phyloP scores from a whole-genome alignment of 2,888 invertebrate species.

The Athalia rosae region DNA sequence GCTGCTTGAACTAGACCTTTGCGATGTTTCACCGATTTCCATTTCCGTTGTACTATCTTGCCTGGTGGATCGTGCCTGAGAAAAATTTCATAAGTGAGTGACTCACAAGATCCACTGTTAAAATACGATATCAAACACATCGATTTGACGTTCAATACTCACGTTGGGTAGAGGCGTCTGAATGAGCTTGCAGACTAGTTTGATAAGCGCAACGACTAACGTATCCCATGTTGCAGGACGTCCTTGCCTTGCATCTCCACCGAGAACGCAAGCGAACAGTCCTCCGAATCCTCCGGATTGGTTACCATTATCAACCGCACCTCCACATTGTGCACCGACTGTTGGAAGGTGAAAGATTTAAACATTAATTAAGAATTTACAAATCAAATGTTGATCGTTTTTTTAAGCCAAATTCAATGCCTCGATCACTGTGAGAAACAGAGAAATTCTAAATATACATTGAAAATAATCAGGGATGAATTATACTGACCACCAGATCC shows the following conservation, averaged over 20 bases:
- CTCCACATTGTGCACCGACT: conserved; percentile 71
- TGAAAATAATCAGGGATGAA: not conserved
- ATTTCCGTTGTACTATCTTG: conserved; percentile 61
- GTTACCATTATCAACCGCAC: conserved; percentile 71
- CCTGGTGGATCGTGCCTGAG: conserved; percentile 55
- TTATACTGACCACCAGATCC: conserved; percentile 63
- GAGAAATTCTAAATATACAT: not conserved
- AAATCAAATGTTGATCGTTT: conserved; percentile 8
- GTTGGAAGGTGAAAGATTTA: not conserved
- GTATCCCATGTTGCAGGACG: conserved; percentile 83
- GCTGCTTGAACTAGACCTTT: conserved; percentile 53
- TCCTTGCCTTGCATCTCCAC: conserved; percentile 79
- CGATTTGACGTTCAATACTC: conserved; percentile 55
- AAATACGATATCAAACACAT: not conserved
- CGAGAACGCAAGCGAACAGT: conserved; percentile 84
- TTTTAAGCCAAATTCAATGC: too few relatives aligned
- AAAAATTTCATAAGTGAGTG: conserved; percentile 18
- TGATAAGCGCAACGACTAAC: conserved; percentile 82
- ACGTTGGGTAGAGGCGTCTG: conserved; percentile 78
- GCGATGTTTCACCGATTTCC: conserved; percentile 63
- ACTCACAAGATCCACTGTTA: not conserved
- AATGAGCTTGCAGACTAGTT: conserved; percentile 79
- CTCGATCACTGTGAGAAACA: too few relatives aligned
- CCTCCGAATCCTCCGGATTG: conserved; percentile 82
- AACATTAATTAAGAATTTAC: not conserved